A percentile compares a stretch with the other conserved stretches of the same genome.
phyloP scores from a whole-genome alignment of 1,140 invertebrate species.

The Drosophila eugracilis region DNA sequence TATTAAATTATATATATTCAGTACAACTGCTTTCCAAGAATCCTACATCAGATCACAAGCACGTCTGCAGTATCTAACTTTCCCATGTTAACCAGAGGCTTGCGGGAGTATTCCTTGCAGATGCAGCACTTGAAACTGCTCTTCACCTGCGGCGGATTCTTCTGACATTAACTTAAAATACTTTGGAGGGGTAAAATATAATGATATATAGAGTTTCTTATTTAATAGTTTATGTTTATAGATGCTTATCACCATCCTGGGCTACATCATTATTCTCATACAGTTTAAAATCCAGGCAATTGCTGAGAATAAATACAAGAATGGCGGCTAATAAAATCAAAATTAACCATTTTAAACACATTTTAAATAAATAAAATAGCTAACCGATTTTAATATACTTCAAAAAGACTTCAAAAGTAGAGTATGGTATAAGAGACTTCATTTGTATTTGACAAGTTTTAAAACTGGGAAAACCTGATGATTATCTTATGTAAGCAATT shows the following conservation, averaged over 20 bases:
- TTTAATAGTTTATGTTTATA: conserved; percentile 8
- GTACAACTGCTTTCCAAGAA: conserved; percentile 57
- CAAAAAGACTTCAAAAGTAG: too few relatives aligned
- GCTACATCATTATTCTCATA: conserved; percentile 57
- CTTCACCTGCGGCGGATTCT: conserved; percentile 71
- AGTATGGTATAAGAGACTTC: too few relatives aligned
- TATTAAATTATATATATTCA: not conserved
- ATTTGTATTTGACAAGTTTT: too few relatives aligned
- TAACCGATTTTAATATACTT: too few relatives aligned
- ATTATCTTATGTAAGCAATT: not conserved
- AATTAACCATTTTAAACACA: too few relatives aligned
- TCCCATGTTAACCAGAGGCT: conserved; percentile 26
- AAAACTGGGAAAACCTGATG: too few relatives aligned
- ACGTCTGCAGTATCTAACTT: not conserved
- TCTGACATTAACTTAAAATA: conserved; percentile 67
- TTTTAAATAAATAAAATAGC: too few relatives aligned
- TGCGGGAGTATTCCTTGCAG: conserved; percentile 71
- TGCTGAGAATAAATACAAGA: conserved; percentile 23
- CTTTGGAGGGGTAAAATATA: conserved; percentile 54
- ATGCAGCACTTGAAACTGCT: conserved; percentile 64
- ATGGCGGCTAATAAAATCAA: too few relatives aligned
- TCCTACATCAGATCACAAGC: conserved; percentile 48
- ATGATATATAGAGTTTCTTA: too few relatives aligned
- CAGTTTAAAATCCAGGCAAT: conserved; percentile 63
- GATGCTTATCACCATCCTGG: conserved; percentile 56